Evolutionary conservation across 2,113 vertebrate species (phyloP).

Genomic region (Dolichotis patagonum): DNA sequence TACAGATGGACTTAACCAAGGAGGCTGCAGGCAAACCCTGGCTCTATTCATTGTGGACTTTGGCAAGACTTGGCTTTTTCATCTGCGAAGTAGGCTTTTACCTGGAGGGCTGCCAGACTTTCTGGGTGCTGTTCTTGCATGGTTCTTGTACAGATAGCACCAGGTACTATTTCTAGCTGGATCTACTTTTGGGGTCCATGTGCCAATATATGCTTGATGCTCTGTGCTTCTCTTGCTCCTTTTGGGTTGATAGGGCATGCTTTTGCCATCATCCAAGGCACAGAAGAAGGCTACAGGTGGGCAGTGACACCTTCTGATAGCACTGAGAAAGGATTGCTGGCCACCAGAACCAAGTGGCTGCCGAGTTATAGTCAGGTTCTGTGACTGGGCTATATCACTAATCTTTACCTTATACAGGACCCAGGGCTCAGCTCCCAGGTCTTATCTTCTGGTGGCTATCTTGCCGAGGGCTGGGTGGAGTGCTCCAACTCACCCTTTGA

Average conservation of each 20-base stretch:
- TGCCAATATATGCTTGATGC: not conserved
- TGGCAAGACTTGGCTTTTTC: not conserved
- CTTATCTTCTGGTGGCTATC: not conserved
- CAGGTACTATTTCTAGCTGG: not conserved
- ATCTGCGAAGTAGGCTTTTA: not conserved
- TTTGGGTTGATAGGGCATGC: not conserved
- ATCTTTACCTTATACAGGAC: rapidly evolving
- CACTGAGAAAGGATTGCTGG: no score
- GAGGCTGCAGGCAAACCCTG: not conserved
- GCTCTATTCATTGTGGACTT: rapidly evolving
- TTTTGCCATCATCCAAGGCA: not conserved
- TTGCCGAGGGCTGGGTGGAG: not conserved
- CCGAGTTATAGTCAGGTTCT: not conserved
- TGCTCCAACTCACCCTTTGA: not conserved
- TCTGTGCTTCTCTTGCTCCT: no score
- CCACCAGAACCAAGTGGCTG: not conserved
- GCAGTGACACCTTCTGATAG: not conserved
- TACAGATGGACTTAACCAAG: no score
- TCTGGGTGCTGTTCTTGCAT: rapidly evolving
- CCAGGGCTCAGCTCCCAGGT: not conserved
- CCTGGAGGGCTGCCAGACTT: rapidly evolving
- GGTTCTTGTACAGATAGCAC: not conserved
- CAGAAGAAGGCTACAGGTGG: not conserved
- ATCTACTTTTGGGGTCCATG: not conserved
- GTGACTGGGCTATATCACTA: not conserved